Evolutionary conservation across 1,140 invertebrate genomes (phyloP).

Genomic region (Diplogasteroides magnus): DNA sequence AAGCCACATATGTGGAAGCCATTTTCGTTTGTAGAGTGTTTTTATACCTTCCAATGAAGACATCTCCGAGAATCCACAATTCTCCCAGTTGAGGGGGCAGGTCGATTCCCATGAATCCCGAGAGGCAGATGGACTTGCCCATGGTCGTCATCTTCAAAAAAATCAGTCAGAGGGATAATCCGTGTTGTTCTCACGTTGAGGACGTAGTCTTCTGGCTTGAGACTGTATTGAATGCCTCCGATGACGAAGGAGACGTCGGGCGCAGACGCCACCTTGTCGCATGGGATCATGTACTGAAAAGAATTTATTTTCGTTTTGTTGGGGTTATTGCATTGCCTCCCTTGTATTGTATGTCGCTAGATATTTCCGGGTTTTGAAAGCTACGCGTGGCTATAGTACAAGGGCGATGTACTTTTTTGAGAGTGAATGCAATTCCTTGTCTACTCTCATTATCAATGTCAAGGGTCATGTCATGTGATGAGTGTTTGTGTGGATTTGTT

Average conservation of each 20-base stretch:
- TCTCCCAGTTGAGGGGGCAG: conserved; percentile 83
- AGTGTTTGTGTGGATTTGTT: too few species aligned
- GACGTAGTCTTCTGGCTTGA: conserved; percentile 50
- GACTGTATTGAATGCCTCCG: conserved; percentile 70
- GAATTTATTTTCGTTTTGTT: background rate
- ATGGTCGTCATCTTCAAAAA: conserved; percentile 37
- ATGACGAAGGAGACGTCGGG: conserved; percentile 76
- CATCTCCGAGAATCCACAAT: conserved; percentile 83
- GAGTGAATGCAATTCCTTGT: too few species aligned
- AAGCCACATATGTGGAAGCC: background rate
- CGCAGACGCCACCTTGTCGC: conserved; percentile 62
- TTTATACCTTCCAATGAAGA: conserved; percentile 58
- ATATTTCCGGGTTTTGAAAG: too few species aligned
- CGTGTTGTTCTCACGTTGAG: conserved; percentile 38
- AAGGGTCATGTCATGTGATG: too few species aligned
- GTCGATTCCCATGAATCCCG: conserved; percentile 93
- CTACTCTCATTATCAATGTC: too few species aligned
- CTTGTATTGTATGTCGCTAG: too few species aligned
- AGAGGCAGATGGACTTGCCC: conserved; percentile 74
- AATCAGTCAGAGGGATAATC: background rate
- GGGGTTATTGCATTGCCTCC: too few species aligned
- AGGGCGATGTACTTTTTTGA: too few species aligned
- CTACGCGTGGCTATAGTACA: too few species aligned
- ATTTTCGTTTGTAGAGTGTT: too few species aligned
- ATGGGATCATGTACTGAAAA: conserved; percentile 59